These are phyloP conservation scores for Laterallus jamaicensis DNA, from an alignment of 2,113 vertebrate species.

Conservation along the genomic window DNA sequence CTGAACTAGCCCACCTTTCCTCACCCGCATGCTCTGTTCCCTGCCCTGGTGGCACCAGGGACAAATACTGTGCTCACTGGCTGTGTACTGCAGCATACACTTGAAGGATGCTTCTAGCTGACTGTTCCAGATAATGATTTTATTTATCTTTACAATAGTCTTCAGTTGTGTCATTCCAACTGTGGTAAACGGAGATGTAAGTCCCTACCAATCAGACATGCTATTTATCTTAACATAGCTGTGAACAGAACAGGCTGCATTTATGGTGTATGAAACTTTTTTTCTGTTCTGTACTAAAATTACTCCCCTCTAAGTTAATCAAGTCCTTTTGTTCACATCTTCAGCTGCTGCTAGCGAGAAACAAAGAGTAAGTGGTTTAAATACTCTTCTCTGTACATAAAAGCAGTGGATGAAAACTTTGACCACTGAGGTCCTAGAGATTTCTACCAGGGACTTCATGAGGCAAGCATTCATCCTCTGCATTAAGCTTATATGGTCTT, in stretches of 20 bases:
- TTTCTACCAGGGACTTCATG: background rate
- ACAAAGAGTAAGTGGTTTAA: background rate
- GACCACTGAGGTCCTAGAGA: background rate
- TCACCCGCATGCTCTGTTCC: background rate
- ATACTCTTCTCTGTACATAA: background rate
- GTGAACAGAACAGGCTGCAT: conserved; percentile 1
- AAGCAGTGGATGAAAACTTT: conserved; percentile 1
- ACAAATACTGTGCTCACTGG: background rate
- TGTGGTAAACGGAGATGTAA: background rate
- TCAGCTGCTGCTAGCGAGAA: conserved; percentile 51
- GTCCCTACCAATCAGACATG: background rate
- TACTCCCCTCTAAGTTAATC: conserved; percentile 49
- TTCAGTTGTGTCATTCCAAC: background rate
- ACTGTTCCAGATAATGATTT: background rate
- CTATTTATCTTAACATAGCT: conserved; percentile 10
- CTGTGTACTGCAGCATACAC: background rate
- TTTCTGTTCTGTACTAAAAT: conserved; percentile 50
- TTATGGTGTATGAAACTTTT: background rate
- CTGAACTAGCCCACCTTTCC: background rate
- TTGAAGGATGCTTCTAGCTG: background rate
- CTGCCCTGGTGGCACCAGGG: background rate
- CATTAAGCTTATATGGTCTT: background rate
- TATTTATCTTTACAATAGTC: background rate
- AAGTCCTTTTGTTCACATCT: conserved; percentile 48
- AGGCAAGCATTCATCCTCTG: background rate